Evolutionary conservation across 1,140 invertebrate species (phyloP).

Genomic region (Rhyzopertha dominica): DNA sequence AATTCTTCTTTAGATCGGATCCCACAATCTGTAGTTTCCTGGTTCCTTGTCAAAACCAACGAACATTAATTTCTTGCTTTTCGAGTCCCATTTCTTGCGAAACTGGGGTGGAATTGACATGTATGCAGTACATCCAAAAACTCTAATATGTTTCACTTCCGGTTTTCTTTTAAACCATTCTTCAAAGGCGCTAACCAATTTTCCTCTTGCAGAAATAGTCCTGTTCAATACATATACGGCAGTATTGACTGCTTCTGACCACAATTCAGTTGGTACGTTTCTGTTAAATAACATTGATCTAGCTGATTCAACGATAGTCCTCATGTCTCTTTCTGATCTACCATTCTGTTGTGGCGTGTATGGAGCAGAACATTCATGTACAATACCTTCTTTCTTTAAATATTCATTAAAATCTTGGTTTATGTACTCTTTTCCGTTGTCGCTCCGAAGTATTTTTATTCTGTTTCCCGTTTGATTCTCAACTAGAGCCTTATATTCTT

Average conservation of each 20-base stretch:
- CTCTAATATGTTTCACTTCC: conserved; percentile 17
- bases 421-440: no score
- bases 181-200: no score
- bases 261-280: conserved; percentile 32
- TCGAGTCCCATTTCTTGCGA: conserved; percentile 15
- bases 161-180: no score
- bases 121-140: conserved; percentile 37
- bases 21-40: conserved; percentile 16
- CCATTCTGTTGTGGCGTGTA: conserved; percentile 45
- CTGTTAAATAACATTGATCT: conserved; percentile 36
- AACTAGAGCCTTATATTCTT: no score
- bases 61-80: conserved; percentile 20
- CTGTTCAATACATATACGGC: conserved; percentile 45
- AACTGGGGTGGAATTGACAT: conserved; percentile 21
- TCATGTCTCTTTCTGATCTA: conserved; percentile 39
- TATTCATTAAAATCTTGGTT: conserved; percentile 22
- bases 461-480: no score
- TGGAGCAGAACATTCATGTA: conserved; percentile 17
- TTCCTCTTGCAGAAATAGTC: no score
- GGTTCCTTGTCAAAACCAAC: conserved; percentile 19
- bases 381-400: conserved; percentile 24
- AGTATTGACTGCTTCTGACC: conserved; percentile 42
- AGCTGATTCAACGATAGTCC: conserved; percentile 39
- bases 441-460: no score
- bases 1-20: conserved; percentile 28